Evolutionary conservation across 2,113 vertebrate genomes (phyloP).

Genomic region (Tiliqua scincoides): DNA sequence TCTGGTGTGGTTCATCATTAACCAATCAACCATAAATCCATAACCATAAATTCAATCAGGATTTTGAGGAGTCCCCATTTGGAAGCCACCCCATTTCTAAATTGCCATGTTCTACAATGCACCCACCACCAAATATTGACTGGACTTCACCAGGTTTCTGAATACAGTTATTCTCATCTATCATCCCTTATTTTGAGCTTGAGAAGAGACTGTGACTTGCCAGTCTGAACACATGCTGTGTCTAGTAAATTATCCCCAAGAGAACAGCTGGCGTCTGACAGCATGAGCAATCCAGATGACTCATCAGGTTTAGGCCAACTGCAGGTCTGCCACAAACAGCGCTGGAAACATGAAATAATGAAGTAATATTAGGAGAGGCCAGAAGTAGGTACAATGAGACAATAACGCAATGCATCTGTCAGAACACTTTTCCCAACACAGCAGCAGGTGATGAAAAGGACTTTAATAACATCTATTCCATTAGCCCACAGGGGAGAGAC

Average conservation of each 20-base stretch:
- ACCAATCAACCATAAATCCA: no score
- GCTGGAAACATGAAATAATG: neutral
- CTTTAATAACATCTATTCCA: no score
- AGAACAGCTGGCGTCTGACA: constrained; percentile 23
- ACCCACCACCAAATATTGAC: neutral
- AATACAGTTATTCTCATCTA: neutral
- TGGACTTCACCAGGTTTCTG: neutral
- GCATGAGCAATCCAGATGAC: constrained; percentile 41
- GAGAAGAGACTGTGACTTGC: constrained; percentile 4
- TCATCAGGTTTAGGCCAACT: constrained; percentile 1
- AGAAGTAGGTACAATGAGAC: neutral
- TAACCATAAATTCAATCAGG: no score
- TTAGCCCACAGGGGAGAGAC: no score
- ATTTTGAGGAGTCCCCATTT: neutral
- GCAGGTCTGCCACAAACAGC: neutral
- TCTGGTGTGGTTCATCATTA: neutral
- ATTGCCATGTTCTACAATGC: neutral
- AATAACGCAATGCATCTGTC: neutral
- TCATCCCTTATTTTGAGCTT: neutral
- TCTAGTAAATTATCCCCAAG: neutral
- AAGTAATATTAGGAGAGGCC: neutral
- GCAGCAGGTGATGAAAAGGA: neutral
- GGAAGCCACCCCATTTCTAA: neutral
- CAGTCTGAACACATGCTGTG: constrained; percentile 3
- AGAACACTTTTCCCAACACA: neutral